Conservation (phyloP, 1,140 invertebrate genomes). For the Apocrypta bakeri region DNA sequence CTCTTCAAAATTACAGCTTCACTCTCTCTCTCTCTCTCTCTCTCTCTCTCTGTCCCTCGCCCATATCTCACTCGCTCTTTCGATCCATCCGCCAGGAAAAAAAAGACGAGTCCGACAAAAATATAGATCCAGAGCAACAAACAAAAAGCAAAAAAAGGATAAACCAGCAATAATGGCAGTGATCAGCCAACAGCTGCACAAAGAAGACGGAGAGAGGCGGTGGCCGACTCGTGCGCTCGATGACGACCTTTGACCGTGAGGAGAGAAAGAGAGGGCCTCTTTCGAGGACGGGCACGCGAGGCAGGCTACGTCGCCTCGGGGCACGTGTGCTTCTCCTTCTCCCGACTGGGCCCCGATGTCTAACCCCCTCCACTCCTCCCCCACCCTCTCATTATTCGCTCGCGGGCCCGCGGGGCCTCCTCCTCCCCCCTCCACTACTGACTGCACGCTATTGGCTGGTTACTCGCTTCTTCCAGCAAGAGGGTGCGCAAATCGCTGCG, state of each 20-base stretch:
- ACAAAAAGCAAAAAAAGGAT: neutral
- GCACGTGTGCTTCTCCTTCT: constrained; percentile 66
- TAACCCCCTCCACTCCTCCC: neutral
- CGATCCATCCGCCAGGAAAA: neutral
- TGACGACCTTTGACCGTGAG: constrained; percentile 70
- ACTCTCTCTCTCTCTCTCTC: neutral
- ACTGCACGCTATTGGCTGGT: constrained; percentile 60
- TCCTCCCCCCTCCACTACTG: constrained; percentile 17
- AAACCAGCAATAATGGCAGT: constrained; percentile 52
- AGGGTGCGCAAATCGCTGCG: neutral
- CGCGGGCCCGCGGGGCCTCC: constrained; percentile 5
- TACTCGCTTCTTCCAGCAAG: neutral
- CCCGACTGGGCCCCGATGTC: constrained; percentile 16
- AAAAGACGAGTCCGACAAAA: neutral
- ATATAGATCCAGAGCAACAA: neutral
- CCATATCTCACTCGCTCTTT: neutral
- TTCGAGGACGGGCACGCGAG: constrained; percentile 66
- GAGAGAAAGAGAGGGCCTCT: constrained; percentile 44
- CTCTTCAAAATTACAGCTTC: constrained; percentile 24
- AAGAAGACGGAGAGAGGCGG: constrained; percentile 5
- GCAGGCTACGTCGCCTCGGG: constrained; percentile 64
- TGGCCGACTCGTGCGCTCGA: constrained; percentile 71
- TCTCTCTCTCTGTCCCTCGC: neutral
- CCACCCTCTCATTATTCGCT: constrained; percentile 20
- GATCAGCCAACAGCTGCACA: constrained; percentile 15